Base-by-base conservation (phyloP, 1,140 invertebrate genomes). In the Sminthurides bifidus region DNA sequence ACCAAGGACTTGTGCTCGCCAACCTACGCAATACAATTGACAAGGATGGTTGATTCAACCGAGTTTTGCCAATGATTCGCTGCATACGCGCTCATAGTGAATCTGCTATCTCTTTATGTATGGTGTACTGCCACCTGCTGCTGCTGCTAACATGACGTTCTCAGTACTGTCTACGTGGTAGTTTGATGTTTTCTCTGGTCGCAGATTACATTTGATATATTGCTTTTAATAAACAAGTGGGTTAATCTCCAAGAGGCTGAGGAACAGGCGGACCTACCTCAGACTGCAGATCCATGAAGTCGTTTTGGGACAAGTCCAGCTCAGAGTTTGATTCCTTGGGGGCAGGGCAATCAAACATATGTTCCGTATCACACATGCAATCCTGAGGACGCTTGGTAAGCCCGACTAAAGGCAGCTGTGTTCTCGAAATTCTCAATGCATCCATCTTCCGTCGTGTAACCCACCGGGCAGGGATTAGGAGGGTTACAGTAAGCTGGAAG, bases 401-500 rank as follows among this genome's bases (percentile, higher is more conserved):
- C 81, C 0, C 92, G 81, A 68, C 92, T 96, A 73, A 93, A 98
- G 0, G 85, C 82, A 0, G 94, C 93, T 0, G 89, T 91, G 70
- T 98, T 98, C 66, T 93, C 90, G 68, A 98, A 97, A 35, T 87
- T 80, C 45, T 79, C 84, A 56, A 93, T 76, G 69, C 95, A 98
- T 63, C 92, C 84, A 73, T 96, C 85, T 52, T 82, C 78, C 65
- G 78, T 84, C 77, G 80, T 80, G 63, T 86, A 87, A 59, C 84
- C 86, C 59, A 87, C 76, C 0, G 94, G 95, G 66, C 95, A 99
- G 0, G 95, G 95, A 75, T 99, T 98, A 5, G 94, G 94, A 1
- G 95, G 95, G 68, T 95, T 95, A 70, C 95, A 99, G 73, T 98
- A 99, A 26, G 95, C 92, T 0, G 95, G 95, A 10, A 99, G 74